These are phyloP conservation scores for Malurus leucopterus DNA, from an alignment of 2,797 vertebrate genomes.

Conservation along the genomic window DNA sequence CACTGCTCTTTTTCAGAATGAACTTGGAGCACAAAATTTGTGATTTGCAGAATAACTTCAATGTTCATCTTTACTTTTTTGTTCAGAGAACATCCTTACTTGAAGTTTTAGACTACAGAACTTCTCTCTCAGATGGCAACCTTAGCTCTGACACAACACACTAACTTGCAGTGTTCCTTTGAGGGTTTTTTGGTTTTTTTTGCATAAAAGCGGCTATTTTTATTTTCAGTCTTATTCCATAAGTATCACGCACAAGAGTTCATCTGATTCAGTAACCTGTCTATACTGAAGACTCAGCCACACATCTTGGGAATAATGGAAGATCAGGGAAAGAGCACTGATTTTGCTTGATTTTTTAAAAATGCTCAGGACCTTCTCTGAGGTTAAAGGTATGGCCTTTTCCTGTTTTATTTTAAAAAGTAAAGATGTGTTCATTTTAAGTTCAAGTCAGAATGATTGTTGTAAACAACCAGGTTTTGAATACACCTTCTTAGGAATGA, in stretches of 20 bases:
- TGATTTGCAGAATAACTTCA: neutral
- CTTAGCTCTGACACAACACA: neutral
- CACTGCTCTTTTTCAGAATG: neutral
- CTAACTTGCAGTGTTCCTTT: neutral
- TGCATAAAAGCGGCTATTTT: neutral
- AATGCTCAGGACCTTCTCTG: neutral
- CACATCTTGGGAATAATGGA: neutral
- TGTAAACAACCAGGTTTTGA: neutral
- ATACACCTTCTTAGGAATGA: neutral
- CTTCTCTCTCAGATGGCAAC: neutral
- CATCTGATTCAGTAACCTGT: neutral
- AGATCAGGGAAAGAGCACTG: neutral
- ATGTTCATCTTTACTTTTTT: neutral
- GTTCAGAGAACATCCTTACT: neutral
- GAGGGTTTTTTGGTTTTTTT: neutral
- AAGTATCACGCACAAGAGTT: accelerated
- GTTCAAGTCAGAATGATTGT: neutral
- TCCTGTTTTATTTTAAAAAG: neutral
- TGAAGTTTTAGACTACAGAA: neutral
- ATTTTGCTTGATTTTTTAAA: neutral
- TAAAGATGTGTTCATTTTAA: neutral
- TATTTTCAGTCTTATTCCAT: neutral
- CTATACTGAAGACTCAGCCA: neutral
- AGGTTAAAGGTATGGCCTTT: neutral
- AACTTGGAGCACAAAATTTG: neutral